Conservation (phyloP, 2,113 vertebrate species). For the Notothenia coriiceps region DNA sequence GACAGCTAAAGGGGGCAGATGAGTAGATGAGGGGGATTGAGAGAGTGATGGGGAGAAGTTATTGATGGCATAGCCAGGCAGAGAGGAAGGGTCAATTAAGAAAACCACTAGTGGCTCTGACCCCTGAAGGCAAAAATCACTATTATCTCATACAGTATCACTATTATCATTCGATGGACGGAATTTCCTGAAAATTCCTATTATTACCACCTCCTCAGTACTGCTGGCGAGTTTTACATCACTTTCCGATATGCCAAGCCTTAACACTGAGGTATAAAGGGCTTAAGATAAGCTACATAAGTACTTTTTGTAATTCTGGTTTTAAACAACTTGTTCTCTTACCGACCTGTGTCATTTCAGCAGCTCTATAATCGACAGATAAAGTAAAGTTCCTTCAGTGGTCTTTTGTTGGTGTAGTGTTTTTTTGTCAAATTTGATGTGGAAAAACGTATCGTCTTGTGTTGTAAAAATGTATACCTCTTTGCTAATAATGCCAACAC, state of each 20-base stretch:
- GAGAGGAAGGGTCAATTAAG: conserved; percentile 64
- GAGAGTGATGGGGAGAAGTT: conserved; percentile 40
- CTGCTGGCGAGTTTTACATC: conserved; percentile 35
- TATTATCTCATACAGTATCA: conserved; percentile 21
- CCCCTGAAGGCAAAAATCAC: conserved; percentile 37
- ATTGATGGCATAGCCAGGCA: conserved; percentile 55
- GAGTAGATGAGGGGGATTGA: conserved; percentile 42
- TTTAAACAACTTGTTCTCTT: conserved; percentile 36
- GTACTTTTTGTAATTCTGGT: conserved; percentile 45
- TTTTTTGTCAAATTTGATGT: neutral
- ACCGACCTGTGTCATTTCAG: conserved; percentile 14
- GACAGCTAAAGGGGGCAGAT: conserved; percentile 56
- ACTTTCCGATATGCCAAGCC: conserved; percentile 35
- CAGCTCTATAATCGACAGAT: conserved; percentile 24
- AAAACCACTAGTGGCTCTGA: conserved; percentile 36
- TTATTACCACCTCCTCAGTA: conserved; percentile 19
- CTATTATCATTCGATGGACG: conserved; percentile 10
- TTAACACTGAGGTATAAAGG: conserved; percentile 22
- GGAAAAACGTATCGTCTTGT: neutral
- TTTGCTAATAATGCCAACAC: conserved; percentile 6
- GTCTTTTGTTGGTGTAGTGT: neutral
- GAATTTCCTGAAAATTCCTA: conserved; percentile 29
- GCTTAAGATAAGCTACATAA: conserved; percentile 35
- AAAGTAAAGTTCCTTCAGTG: neutral
- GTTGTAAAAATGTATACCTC: neutral